phyloP scores from a whole-genome alignment of 1,140 invertebrate genomes.

The Globodera rostochiensis region DNA sequence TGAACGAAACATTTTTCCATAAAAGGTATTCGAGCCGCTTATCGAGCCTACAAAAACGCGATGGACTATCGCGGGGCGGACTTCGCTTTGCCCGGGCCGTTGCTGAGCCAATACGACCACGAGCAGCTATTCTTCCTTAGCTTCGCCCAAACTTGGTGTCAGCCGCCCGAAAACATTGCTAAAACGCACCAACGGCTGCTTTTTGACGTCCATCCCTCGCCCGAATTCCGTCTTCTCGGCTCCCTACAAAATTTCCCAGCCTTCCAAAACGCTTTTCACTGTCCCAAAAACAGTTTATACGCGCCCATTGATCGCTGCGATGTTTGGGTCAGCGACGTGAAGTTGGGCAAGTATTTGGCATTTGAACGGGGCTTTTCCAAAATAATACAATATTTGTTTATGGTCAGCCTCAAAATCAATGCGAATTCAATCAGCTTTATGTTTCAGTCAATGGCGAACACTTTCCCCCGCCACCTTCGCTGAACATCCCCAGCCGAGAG shows the following conservation, averaged over 20 bases:
- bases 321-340: constrained; percentile 8
- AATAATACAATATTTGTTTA: too few relatives aligned
- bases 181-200: neutral
- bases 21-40: neutral
- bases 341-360: neutral
- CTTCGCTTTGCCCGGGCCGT: constrained; percentile 9
- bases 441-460: neutral
- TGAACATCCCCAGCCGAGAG: constrained; percentile 15
- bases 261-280: constrained; percentile 17
- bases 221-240: constrained; percentile 8
- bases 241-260: constrained; percentile 8
- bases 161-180: constrained; percentile 19
- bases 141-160: constrained; percentile 32
- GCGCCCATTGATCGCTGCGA: constrained; percentile 4
- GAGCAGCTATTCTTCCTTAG: constrained; percentile 29
- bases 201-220: neutral
- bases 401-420: too few relatives aligned
- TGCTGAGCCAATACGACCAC: constrained; percentile 26
- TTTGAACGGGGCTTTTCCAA: too few relatives aligned
- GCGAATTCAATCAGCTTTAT: too few relatives aligned
- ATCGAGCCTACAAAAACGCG: constrained; percentile 1
- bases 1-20: too few relatives aligned
- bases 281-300: constrained; percentile 15
- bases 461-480: neutral
- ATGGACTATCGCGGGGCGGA: constrained; percentile 18